These are phyloP conservation scores for Phaenicophaeus curvirostris DNA, from an alignment of 2,797 vertebrate species.

Conservation along the genomic window DNA sequence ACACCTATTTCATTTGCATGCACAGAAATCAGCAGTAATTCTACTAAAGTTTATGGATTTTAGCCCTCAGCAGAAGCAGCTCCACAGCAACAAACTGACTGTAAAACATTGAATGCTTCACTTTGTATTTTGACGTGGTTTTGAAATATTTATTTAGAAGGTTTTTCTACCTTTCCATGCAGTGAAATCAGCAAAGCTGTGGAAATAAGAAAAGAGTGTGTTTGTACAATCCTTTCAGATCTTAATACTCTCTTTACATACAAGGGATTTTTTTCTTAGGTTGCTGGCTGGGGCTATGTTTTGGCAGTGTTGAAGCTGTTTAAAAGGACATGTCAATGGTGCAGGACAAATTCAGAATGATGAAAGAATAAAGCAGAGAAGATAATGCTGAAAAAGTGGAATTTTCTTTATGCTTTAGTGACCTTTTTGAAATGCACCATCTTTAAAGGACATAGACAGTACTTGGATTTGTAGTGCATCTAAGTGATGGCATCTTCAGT, in stretches of 20 bases:
- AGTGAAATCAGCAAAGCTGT: neutral
- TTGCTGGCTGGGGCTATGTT: neutral
- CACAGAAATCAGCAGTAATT: neutral
- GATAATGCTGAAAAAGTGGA: neutral
- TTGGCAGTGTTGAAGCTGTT: neutral
- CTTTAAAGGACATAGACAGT: neutral
- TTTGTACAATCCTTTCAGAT: neutral
- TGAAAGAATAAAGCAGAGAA: neutral
- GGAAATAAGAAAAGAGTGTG: neutral
- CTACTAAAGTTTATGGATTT: neutral
- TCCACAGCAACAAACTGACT: neutral
- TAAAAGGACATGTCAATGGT: neutral
- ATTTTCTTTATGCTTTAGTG: neutral
- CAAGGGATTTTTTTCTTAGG: neutral
- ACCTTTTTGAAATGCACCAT: neutral
- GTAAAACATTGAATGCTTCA: neutral
- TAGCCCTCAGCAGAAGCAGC: neutral
- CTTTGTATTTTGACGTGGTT: neutral
- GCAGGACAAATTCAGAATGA: neutral
- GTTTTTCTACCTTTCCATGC: neutral
- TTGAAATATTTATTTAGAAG: neutral
- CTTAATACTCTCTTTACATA: neutral
- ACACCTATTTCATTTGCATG: neutral
- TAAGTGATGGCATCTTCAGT: neutral
- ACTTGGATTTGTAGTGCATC: neutral